A percentile compares a stretch with the other conserved stretches of the same genome.
These are phyloP conservation scores for Athene cunicularia DNA, from an alignment of 2,113 vertebrate genomes.

Conservation along the genomic window DNA sequence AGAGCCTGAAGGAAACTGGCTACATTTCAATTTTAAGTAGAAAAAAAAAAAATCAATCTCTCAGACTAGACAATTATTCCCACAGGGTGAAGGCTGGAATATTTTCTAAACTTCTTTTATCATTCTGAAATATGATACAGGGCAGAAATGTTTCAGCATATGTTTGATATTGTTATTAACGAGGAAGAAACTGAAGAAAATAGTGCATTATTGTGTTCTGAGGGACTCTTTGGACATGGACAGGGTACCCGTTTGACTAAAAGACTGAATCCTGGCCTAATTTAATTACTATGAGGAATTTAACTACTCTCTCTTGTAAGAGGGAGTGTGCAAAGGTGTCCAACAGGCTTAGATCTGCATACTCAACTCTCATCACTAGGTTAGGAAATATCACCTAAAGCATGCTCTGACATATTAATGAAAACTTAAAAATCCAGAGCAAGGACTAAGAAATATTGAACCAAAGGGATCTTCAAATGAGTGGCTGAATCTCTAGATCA, in stretches of 20 bases:
- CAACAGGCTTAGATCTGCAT: neutral
- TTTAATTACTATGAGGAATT: neutral
- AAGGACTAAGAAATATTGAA: neutral
- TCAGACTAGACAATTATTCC: neutral
- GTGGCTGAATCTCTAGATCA: neutral
- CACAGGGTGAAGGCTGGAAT: neutral
- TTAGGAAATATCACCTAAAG: neutral
- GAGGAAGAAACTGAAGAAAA: neutral
- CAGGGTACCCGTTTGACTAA: neutral
- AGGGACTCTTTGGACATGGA: neutral
- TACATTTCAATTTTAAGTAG: neutral
- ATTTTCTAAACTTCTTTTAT: neutral
- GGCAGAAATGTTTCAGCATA: neutral
- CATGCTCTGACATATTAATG: neutral
- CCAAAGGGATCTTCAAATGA: neutral
- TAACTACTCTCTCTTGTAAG: neutral
- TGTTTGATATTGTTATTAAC: neutral
- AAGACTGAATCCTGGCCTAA: neutral
- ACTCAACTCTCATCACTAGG: neutral
- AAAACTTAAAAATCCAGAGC: neutral
- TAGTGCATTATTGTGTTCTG: neutral
- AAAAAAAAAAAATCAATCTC: neutral
- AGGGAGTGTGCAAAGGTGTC: neutral
- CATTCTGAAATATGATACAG: neutral
- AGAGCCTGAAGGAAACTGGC: neutral